Conservation (phyloP, 2,888 invertebrate genomes). For the Apamea anceps region DNA sequence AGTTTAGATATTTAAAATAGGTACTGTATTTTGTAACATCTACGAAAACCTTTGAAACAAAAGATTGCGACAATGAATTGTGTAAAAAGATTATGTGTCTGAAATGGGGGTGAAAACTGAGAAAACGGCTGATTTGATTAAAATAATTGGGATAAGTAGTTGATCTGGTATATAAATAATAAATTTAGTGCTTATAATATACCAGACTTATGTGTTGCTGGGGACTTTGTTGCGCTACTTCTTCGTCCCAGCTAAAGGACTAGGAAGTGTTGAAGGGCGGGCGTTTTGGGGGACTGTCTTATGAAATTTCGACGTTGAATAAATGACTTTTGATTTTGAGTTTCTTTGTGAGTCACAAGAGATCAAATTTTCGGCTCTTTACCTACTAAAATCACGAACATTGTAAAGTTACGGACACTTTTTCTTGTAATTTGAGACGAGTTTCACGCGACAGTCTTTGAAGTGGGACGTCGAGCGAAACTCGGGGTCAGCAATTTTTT, state of each 20-base stretch:
- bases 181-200: too few relatives aligned
- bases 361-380: neutral
- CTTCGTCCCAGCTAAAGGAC: neutral
- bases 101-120: neutral
- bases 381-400: neutral
- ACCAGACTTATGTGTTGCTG: neutral
- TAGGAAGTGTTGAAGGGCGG: neutral
- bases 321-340: neutral
- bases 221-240: neutral
- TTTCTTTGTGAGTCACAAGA: neutral
- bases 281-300: neutral
- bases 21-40: too few relatives aligned
- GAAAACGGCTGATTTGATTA: neutral
- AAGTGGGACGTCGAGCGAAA: slow-evolving; percentile 4
- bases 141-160: too few relatives aligned
- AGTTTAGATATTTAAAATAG: too few relatives aligned
- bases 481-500: slow-evolving; percentile 46
- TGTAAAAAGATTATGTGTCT: neutral
- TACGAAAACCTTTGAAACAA: too few relatives aligned
- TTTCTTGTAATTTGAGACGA: slow-evolving; percentile 19
- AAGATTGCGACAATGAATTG: too few relatives aligned
- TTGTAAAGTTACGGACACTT: slow-evolving; percentile 17
- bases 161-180: too few relatives aligned
- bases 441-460: slow-evolving; percentile 1
- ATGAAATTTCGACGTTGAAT: neutral